phyloP scores from a whole-genome alignment of 1,140 invertebrate genomes.

The Kradibia gibbosae region DNA sequence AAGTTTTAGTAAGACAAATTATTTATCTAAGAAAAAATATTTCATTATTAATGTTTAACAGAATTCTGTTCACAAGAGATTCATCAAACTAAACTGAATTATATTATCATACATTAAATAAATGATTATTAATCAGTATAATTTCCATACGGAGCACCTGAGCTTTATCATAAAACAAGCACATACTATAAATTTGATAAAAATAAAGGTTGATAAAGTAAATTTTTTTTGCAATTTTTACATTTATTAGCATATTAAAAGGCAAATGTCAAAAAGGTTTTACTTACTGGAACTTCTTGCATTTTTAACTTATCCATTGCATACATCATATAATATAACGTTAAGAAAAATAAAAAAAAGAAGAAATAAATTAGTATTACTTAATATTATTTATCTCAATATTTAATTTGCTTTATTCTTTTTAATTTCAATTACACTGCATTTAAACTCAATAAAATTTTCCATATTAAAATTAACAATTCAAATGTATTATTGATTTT shows the following conservation, averaged over 20 bases:
- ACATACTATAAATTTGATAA: neutral
- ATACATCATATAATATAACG: neutral
- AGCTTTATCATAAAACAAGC: neutral
- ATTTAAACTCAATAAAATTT: too few species aligned
- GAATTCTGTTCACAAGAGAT: constrained; percentile 2
- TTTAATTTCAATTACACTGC: too few species aligned
- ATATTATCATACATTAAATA: neutral
- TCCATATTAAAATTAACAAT: too few species aligned
- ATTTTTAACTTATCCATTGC: neutral
- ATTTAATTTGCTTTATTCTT: too few species aligned
- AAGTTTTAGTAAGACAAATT: neutral
- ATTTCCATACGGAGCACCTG: neutral
- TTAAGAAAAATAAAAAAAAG: neutral
- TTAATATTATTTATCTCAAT: too few species aligned
- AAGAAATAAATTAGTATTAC: too few species aligned
- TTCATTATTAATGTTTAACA: neutral
- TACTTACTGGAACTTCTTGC: neutral
- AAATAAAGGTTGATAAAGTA: constrained; percentile 1
- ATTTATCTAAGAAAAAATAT: neutral
- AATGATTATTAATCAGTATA: constrained; percentile 12
- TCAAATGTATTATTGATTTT: too few species aligned
- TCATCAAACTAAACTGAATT: neutral
- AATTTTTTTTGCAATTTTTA: neutral
- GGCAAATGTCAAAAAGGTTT: neutral
- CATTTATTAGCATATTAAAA: neutral